Conservation (phyloP, 2,888 invertebrate genomes). For the Hyposoter dolosus region DNA sequence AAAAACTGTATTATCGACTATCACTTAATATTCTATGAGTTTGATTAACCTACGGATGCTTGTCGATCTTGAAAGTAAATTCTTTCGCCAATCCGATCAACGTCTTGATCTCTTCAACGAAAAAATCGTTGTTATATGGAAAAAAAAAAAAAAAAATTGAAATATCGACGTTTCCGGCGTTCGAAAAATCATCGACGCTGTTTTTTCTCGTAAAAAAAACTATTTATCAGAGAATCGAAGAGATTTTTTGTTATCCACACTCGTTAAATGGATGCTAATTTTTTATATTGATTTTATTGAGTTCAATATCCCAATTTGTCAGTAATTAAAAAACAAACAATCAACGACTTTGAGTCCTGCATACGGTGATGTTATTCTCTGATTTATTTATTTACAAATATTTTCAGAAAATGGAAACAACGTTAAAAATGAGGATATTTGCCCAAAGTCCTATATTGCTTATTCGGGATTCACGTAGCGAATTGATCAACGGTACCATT, state of each 20-base stretch:
- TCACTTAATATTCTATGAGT: constrained; percentile 49
- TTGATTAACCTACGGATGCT: constrained; percentile 54
- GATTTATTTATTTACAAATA: background rate
- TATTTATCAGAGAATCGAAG: background rate
- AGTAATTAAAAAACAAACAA: background rate
- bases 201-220: background rate
- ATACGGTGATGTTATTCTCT: background rate
- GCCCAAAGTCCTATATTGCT: background rate
- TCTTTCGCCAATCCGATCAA: constrained; percentile 24
- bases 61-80: constrained; percentile 40
- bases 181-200: background rate
- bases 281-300: background rate
- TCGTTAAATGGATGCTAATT: background rate
- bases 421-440: background rate
- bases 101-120: constrained; percentile 30
- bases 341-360: background rate
- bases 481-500: constrained; percentile 2
- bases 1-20: constrained; percentile 63
- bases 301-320: background rate
- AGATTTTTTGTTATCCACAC: background rate
- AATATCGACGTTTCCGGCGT: background rate
- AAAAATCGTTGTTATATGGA: constrained; percentile 19
- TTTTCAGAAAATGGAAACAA: background rate
- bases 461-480: background rate
- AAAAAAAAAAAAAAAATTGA: constrained; percentile 21